phyloP scores from a whole-genome alignment of 35 echinoderm and acorn worm species.

The Lytechinus variegatus region DNA sequence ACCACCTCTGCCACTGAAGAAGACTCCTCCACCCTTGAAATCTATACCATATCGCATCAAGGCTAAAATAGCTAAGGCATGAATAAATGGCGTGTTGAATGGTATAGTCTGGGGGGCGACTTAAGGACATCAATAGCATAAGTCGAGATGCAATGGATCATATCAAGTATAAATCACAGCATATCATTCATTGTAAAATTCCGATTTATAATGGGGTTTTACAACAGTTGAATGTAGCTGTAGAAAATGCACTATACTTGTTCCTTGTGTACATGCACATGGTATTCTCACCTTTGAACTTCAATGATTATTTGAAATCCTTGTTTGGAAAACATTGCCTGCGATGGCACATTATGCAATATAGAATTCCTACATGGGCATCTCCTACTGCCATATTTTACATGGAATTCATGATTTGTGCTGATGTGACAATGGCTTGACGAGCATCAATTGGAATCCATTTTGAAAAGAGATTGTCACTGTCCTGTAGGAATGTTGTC shows the following conservation, averaged over 20 bases:
- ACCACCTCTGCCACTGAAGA: constrained; percentile 24
- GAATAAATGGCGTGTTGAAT: not conserved
- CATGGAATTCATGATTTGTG: too few species aligned
- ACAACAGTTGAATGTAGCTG: too few species aligned
- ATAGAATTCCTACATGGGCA: too few species aligned
- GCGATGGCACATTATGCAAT: not conserved
- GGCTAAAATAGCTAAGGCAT: constrained; percentile 7
- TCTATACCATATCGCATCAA: not conserved
- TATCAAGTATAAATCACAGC: not conserved
- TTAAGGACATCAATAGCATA: not conserved
- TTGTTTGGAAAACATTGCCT: not conserved
- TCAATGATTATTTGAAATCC: not conserved
- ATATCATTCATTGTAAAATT: not conserved
- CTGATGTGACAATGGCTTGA: too few species aligned
- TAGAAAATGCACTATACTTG: too few species aligned
- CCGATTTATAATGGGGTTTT: too few species aligned
- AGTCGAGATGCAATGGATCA: not conserved
- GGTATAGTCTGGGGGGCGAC: not conserved
- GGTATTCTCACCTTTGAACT: not conserved
- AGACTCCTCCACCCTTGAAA: not conserved
- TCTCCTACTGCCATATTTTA: too few species aligned
- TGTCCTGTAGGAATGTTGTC: not conserved
- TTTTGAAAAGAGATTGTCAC: too few species aligned
- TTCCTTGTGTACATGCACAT: too few species aligned
- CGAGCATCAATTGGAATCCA: too few species aligned